Conservation (phyloP, 2,113 vertebrate genomes). For the Thamnophis sirtalis region DNA sequence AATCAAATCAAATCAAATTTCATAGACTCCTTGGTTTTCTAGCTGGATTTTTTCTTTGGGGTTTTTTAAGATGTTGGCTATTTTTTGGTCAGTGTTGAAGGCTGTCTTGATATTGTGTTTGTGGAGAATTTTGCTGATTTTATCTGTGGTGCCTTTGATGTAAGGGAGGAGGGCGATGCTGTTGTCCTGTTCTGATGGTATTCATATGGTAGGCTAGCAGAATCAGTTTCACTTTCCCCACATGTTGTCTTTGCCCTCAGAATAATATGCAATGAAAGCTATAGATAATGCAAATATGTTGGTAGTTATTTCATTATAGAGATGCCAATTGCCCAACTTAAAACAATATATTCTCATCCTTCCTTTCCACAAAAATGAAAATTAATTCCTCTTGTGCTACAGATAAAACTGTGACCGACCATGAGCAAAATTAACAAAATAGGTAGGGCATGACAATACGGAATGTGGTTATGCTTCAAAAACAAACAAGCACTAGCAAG, state of each 20-base stretch:
- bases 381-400: constrained; percentile 29
- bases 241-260: neutral
- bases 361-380: constrained; percentile 35
- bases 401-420: constrained; percentile 23
- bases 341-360: constrained; percentile 24
- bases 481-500: neutral
- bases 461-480: constrained; percentile 13
- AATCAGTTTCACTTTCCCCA: neutral
- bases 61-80: no score
- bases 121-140: no score
- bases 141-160: no score
- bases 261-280: constrained; percentile 18
- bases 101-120: no score
- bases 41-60: no score
- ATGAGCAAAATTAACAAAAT: constrained; percentile 26
- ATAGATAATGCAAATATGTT: constrained; percentile 16
- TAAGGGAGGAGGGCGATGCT: no score
- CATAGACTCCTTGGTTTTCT: no score
- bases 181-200: no score
- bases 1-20: no score
- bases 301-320: constrained; percentile 27
- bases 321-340: constrained; percentile 17
- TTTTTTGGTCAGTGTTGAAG: no score
- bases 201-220: neutral
- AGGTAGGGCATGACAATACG: neutral